Evolutionary conservation across 2,797 vertebrate genomes (phyloP), one percentile per base, ranked within the genome.

Genomic region (Anguilla anguilla): DNA sequence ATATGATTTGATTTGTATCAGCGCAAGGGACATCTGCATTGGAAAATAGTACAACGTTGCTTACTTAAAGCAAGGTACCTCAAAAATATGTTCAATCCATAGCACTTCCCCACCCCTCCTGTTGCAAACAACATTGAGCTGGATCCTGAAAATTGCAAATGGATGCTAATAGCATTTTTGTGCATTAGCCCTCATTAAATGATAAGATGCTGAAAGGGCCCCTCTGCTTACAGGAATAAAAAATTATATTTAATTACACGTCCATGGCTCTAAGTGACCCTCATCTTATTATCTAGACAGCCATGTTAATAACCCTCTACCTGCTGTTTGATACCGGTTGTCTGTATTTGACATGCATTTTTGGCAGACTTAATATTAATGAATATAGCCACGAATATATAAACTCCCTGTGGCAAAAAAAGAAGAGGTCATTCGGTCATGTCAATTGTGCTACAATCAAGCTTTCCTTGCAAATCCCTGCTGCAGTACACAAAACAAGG

Each of bases 271-370:
- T 43, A 46, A 43, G 74, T 39, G 35, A 79, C 39, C 17, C 74
- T 79, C 74, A 91, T 95, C 95, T 95, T 94, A 95, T 94, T 94
- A 94, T 93, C 92, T 91, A 92, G 91, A 90, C 90, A 92, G 89
- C 83, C 91, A 91, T 85, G 87, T 92, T 89, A 89, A 93, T 95
- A 94, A 94, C 92, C 91, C 87, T 55, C 92, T 94, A 95, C 93
- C 94, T 95, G 94, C 94, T 95, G 92, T 93, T 91, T 91, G 92
- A 91, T 90, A 94, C 92, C 92, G 92, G 74, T 79, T 79, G 74
- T 43, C 74, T 79, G 74, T 19, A 79, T 82, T 82, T 82, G 43
- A 51, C 79, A 82, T n/a, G 25, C 79, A 51, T 49, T 82, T 51
- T 49, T 46, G 39, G 79, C 79, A 82, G 43, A 51, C 79, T 82